Percentiles rank a stretch among this genome's conserved stretches.
These are phyloP conservation scores for Monopis laevigella DNA, from an alignment of 2,888 invertebrate species.

Conservation along the genomic window DNA sequence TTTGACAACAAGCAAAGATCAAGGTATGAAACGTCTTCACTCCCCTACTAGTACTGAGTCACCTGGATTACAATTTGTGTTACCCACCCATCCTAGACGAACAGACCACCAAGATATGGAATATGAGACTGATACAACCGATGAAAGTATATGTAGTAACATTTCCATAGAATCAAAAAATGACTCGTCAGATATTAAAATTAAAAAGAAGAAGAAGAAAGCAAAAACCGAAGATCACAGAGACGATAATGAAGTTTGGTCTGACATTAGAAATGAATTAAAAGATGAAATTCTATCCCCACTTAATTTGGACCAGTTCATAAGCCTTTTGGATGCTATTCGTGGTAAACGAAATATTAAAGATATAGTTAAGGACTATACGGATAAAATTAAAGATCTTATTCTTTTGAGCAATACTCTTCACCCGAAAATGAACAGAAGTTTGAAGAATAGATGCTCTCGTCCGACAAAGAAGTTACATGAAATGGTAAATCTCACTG, in stretches of 20 bases:
- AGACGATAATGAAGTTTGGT: conserved; percentile 16
- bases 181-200: neutral
- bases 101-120: no score
- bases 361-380: conserved; percentile 12
- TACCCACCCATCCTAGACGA: no score
- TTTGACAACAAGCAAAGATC: no score
- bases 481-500: conserved; percentile 7
- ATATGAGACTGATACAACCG: no score
- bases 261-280: conserved; percentile 12
- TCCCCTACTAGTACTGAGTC: no score
- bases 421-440: conserved; percentile 13
- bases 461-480: conserved; percentile 11
- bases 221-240: conserved; percentile 10
- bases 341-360: conserved; percentile 16
- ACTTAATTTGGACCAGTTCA: conserved; percentile 15
- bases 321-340: conserved; percentile 16
- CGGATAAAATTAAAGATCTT: neutral
- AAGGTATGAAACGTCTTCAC: no score
- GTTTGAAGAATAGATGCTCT: conserved; percentile 13
- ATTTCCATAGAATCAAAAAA: neutral
- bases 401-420: conserved; percentile 5
- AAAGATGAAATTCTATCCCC: conserved; percentile 8
- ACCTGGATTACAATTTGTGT: no score
- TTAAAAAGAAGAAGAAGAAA: conserved; percentile 1
- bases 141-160: conserved; percentile 5